Percentiles rank a stretch among this genome's conserved stretches.
Evolutionary conservation across 1,140 invertebrate genomes (phyloP).

Genomic region (Spodoptera frugiperda): DNA sequence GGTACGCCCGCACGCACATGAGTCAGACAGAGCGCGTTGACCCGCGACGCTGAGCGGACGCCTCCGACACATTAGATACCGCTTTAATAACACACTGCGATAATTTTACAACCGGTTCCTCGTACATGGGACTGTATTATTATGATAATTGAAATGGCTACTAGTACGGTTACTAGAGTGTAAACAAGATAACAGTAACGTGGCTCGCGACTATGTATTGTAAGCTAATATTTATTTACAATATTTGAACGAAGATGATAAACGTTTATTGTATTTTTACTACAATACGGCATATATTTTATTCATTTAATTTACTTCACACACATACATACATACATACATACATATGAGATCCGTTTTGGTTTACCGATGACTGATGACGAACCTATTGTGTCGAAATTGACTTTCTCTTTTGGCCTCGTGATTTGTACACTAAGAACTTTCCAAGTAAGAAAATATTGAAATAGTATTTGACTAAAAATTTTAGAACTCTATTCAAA

Average conservation of each 20-base stretch:
- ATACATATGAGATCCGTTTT: no score
- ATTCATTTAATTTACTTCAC: constrained; percentile 13
- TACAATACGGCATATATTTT: neutral
- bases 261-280: constrained; percentile 15
- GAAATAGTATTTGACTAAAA: no score
- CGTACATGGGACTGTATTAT: constrained; percentile 53
- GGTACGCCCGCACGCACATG: constrained; percentile 52
- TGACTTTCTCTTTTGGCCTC: constrained; percentile 51
- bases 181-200: constrained; percentile 54
- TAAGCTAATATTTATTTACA: constrained; percentile 43
- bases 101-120: constrained; percentile 65
- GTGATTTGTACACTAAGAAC: constrained; percentile 38
- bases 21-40: constrained; percentile 73
- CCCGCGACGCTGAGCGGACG: constrained; percentile 59
- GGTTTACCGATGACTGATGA: constrained; percentile 10
- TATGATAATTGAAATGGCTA: constrained; percentile 53
- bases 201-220: constrained; percentile 25
- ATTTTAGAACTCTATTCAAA: neutral
- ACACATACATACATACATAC: neutral
- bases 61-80: constrained; percentile 50
- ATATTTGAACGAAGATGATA: constrained; percentile 18
- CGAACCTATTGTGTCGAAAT: constrained; percentile 27
- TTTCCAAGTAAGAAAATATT: constrained; percentile 26
- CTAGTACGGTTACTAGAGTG: constrained; percentile 48
- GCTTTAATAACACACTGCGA: constrained; percentile 52